These are phyloP conservation scores for Schizotus pectinicornis DNA, from an alignment of 2,888 invertebrate species.

Conservation along the genomic window DNA sequence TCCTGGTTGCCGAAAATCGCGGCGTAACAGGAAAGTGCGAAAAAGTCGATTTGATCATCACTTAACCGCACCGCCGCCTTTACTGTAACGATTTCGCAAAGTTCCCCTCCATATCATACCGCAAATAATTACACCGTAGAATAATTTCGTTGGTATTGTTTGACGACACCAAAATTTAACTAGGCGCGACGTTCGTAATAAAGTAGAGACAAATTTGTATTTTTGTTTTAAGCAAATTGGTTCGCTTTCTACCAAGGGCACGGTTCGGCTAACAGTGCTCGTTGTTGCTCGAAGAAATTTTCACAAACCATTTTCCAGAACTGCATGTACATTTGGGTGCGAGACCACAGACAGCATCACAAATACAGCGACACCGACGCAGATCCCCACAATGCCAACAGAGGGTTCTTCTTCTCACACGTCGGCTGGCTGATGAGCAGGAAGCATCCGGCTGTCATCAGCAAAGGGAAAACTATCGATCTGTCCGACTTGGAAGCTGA, in stretches of 20 bases:
- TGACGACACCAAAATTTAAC: constrained; percentile 24
- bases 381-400: constrained; percentile 79
- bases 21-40: no score
- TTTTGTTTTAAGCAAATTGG: constrained; percentile 1
- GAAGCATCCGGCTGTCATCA: constrained; percentile 78
- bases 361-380: constrained; percentile 77
- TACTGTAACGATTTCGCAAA: constrained; percentile 15
- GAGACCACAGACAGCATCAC: constrained; percentile 83
- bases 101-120: constrained; percentile 12
- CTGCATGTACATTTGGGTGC: constrained; percentile 76
- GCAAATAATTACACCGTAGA: constrained; percentile 10
- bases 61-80: constrained; percentile 15
- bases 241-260: constrained; percentile 7
- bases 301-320: constrained; percentile 61
- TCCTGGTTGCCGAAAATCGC: no score
- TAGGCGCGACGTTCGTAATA: constrained; percentile 3
- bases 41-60: background rate
- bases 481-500: constrained; percentile 78
- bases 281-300: background rate
- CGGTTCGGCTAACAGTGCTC: no score
- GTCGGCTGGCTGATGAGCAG: constrained; percentile 83
- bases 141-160: constrained; percentile 17
- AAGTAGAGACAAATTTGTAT: background rate
- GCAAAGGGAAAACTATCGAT: constrained; percentile 71
- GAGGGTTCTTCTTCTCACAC: constrained; percentile 89